Evolutionary conservation across 2,113 vertebrate species (phyloP).

Genomic region (Piprites chloris): DNA sequence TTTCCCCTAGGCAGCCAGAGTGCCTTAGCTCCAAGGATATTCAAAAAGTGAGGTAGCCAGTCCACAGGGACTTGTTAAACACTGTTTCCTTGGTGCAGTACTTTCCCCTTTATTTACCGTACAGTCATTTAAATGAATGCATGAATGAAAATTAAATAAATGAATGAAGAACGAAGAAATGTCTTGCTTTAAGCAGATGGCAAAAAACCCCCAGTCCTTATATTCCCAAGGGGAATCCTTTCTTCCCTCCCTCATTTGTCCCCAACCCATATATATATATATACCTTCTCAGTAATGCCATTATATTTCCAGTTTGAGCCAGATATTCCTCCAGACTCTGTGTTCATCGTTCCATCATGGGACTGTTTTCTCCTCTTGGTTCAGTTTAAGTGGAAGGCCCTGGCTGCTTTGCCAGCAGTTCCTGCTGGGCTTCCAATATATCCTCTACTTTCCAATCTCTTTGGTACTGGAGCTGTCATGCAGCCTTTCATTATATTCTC

Average conservation of each 20-base stretch:
- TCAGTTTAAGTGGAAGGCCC: neutral
- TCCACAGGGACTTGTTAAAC: neutral
- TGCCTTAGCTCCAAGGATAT: neutral
- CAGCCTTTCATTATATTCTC: neutral
- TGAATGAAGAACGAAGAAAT: neutral
- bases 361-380: neutral
- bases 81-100: neutral
- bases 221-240: neutral
- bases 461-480: neutral
- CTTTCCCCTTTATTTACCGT: neutral
- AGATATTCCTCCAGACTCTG: neutral
- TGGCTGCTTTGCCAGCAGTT: neutral
- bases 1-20: neutral
- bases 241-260: neutral
- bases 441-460: neutral
- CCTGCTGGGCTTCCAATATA: neutral
- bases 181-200: neutral
- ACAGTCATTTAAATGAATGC: neutral
- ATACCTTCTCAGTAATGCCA: too few relatives aligned
- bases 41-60: neutral
- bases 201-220: neutral
- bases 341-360: neutral
- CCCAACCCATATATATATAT: neutral
- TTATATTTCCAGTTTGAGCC: too few relatives aligned
- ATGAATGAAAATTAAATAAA: neutral